A percentile compares a stretch with the other conserved stretches of the same genome.
Conservation (phyloP, 2,888 invertebrate genomes). For the Pomacea canaliculata region DNA sequence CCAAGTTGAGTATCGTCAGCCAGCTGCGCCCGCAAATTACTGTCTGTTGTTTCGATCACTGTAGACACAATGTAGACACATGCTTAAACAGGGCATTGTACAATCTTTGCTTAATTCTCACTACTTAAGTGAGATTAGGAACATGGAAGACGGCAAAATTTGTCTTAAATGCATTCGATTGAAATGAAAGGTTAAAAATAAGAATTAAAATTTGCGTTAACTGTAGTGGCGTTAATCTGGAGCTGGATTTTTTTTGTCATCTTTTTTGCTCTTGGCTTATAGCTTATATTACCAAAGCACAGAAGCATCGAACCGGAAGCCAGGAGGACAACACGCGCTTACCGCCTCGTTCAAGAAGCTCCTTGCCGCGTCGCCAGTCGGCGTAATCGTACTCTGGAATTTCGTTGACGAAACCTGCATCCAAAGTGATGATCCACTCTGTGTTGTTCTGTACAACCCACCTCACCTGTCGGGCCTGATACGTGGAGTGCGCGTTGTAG, state of each 20-base stretch:
- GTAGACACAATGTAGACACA: not conserved
- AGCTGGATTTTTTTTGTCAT: too few species aligned
- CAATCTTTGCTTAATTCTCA: too few species aligned
- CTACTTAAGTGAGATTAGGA: too few species aligned
- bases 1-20: not conserved
- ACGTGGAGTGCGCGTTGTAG: constrained; percentile 19
- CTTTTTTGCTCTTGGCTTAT: too few species aligned
- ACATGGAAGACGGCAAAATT: too few species aligned
- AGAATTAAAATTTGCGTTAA: too few species aligned
- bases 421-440: constrained; percentile 18
- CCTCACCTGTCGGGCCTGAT: constrained; percentile 15
- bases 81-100: too few species aligned
- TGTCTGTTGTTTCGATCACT: not conserved
- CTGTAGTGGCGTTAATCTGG: too few species aligned
- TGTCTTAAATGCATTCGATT: too few species aligned
- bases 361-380: constrained; percentile 16
- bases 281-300: too few species aligned
- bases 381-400: constrained; percentile 21
- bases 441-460: constrained; percentile 12
- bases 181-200: too few species aligned
- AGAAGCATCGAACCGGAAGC: too few species aligned
- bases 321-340: not conserved
- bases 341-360: constrained; percentile 5
- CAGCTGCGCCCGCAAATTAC: not conserved
- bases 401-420: constrained; percentile 12